Evolutionary conservation across 2,888 invertebrate species (phyloP), one percentile per base, ranked within the genome.

Genomic region (Cantharis flavilabris): DNA sequence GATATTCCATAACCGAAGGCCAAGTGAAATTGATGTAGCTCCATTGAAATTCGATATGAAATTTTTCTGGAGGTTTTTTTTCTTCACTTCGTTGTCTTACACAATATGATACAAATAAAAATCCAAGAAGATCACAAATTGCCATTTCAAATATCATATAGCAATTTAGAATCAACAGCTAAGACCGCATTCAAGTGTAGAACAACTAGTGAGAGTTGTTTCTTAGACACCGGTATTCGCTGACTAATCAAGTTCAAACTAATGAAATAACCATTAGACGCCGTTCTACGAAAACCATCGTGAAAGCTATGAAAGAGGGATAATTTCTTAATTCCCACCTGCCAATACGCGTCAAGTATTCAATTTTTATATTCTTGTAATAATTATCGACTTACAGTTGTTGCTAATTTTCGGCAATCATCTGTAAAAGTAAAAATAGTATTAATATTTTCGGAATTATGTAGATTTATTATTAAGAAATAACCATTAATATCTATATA

Each of bases 31-130:
- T 93, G 78, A 94, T 89, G 80, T 90, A 90, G 85, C 91, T 91
- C 94, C 94, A 94, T 88, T 93, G 92, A 88, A 93, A 93, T 73
- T 92, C 90, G 70, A 92, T 92, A 76, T 91, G 89, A 86, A 93
- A 93, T 84, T 92, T 79, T 65, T 80, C 79, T n/a, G 78, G 80
- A 18, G 80, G 79, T 20, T 69, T 77, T 65, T 75, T 80, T 18
- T 77, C 75, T 5, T 71, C 77, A 30, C 73, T 75, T 33, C 63
- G 63, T 71, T 80, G 80, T 9, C 74, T 75, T 11, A 77, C 82
- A 72, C 84, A 84, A 69, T 81, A 83, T 26, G 80, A 81, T 23
- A 83, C 75, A 23, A 84, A 81, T 10, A 84, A 71, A 70, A 84
- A 82, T 49, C 84, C 84, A 76, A 84, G 81, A 69, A 83, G 82